Percentiles rank a stretch among this genome's conserved stretches.
Evolutionary conservation across 35 echinoderm and acorn worm species (phyloP).

Genomic region (Holothuria glaberrima): DNA sequence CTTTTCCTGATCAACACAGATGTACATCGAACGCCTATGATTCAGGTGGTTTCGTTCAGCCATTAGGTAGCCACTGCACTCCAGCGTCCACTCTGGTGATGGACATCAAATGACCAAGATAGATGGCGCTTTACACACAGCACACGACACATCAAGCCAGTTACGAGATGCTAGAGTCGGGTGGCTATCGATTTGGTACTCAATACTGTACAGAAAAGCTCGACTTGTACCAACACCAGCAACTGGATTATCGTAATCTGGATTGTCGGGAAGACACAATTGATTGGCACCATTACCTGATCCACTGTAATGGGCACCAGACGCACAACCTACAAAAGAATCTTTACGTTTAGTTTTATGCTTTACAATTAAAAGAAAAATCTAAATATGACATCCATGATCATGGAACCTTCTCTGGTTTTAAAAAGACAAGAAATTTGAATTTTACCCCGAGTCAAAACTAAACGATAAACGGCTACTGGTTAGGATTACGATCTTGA

Average conservation of each 20-base stretch:
- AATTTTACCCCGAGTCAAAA: too few relatives aligned
- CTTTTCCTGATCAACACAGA: conserved; percentile 62
- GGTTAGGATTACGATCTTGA: too few relatives aligned
- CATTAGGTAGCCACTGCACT: conserved; percentile 66
- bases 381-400: too few relatives aligned
- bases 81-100: conserved; percentile 56
- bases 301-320: conserved; percentile 38
- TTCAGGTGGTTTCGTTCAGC: conserved; percentile 1
- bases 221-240: conserved; percentile 17
- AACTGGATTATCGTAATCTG: conserved; percentile 46
- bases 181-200: conserved; percentile 35
- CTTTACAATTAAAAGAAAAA: too few relatives aligned
- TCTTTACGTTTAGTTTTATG: too few relatives aligned
- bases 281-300: conserved; percentile 56
- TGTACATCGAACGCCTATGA: conserved; percentile 61
- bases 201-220: conserved; percentile 37
- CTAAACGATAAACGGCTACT: too few relatives aligned
- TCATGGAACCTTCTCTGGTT: too few relatives aligned
- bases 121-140: conserved; percentile 47
- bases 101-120: conserved; percentile 53
- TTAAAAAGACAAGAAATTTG: too few relatives aligned
- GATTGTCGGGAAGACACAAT: conserved; percentile 49
- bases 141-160: conserved; percentile 60
- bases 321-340: conserved; percentile 28
- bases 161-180: neutral